These are phyloP conservation scores for Zaprionus vittiger DNA, from an alignment of 1,140 invertebrate genomes.

Conservation along the genomic window DNA sequence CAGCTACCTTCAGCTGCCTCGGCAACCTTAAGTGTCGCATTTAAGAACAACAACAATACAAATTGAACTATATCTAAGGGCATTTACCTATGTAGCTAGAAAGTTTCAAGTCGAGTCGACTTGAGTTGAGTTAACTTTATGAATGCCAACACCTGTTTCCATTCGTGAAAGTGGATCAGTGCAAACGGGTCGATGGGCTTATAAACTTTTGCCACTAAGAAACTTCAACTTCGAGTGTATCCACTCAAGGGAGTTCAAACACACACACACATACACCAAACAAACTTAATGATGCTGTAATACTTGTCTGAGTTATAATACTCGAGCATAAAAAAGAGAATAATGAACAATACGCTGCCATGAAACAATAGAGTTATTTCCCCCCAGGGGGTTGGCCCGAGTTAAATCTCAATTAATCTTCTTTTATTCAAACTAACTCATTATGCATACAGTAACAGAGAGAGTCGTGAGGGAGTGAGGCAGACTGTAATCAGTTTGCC, in stretches of 20 bases:
- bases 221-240: conserved; percentile 44
- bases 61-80: conserved; percentile 38
- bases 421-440: conserved; percentile 50
- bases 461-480: background rate
- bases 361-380: conserved; percentile 30
- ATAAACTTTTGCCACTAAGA: conserved; percentile 49
- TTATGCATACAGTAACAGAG: conserved; percentile 19
- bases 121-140: conserved; percentile 25
- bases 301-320: conserved; percentile 34
- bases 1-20: background rate
- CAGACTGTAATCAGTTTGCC: conserved; percentile 62
- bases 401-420: conserved; percentile 79
- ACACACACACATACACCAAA: background rate
- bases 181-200: conserved; percentile 51
- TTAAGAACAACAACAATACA: conserved; percentile 2
- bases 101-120: conserved; percentile 7
- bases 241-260: conserved; percentile 28
- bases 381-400: conserved; percentile 18
- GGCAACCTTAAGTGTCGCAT: background rate
- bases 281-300: conserved; percentile 51
- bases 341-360: conserved; percentile 38
- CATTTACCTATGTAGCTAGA: conserved; percentile 21
- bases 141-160: conserved; percentile 71
- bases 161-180: conserved; percentile 67
- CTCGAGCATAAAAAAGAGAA: conserved; percentile 11